A percentile compares a stretch with the other conserved stretches of the same genome.
Conservation (phyloP, 2,113 vertebrate genomes). For the Ciconia maguari region DNA sequence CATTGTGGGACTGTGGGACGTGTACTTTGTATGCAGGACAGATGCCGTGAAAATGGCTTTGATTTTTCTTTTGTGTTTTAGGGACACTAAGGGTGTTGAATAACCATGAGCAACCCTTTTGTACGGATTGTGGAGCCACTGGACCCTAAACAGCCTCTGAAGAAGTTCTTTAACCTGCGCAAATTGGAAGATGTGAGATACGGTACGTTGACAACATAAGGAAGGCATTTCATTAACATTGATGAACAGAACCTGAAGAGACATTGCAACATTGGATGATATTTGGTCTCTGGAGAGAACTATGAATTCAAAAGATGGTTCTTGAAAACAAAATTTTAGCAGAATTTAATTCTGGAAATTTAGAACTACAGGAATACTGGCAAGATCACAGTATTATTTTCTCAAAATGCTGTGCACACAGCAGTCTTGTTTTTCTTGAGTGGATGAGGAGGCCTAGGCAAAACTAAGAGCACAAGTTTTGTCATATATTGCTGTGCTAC, state of each 20-base stretch:
- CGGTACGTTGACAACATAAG: slow-evolving; percentile 66
- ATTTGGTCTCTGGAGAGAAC: background rate
- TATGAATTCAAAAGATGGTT: background rate
- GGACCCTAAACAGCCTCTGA: slow-evolving; percentile 77
- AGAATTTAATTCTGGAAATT: background rate
- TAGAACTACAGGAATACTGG: background rate
- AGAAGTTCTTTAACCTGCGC: slow-evolving; percentile 88
- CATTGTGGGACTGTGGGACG: background rate
- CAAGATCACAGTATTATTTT: background rate
- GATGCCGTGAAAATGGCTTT: background rate
- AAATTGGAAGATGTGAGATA: slow-evolving; percentile 89
- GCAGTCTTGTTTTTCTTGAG: background rate
- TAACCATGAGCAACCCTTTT: slow-evolving; percentile 86
- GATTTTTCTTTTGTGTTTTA: slow-evolving; percentile 34
- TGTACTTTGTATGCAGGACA: background rate
- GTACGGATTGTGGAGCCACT: slow-evolving; percentile 80
- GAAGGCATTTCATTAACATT: background rate
- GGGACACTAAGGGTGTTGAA: background rate
- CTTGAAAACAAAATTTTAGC: background rate
- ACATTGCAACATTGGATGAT: background rate
- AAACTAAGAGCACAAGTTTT: background rate
- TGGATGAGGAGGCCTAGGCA: background rate
- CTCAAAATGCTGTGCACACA: background rate
- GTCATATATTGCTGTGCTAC: background rate
- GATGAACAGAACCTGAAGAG: background rate